phyloP scores from a whole-genome alignment of 2,888 invertebrate species.

The Conomelus anceps region DNA sequence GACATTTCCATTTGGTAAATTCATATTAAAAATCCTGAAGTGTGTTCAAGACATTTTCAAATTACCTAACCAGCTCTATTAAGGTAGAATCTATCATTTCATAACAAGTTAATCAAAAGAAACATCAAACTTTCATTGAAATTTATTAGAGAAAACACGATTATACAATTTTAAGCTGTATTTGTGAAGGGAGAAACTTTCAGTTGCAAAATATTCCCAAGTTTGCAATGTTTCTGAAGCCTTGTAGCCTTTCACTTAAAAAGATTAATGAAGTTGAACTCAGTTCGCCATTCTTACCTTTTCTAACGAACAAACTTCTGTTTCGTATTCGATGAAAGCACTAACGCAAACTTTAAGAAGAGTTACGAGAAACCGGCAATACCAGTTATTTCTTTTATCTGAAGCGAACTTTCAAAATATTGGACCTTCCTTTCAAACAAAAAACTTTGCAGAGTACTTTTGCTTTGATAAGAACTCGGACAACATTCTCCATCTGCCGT shows the following conservation, averaged over 20 bases:
- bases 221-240: background rate
- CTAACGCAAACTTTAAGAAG: background rate
- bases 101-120: background rate
- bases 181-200: background rate
- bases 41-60: background rate
- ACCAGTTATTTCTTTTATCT: background rate
- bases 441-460: background rate
- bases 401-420: background rate
- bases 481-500: background rate
- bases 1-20: background rate
- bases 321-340: background rate
- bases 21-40: background rate
- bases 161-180: background rate
- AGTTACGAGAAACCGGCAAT: background rate
- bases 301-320: background rate
- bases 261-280: background rate
- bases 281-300: background rate
- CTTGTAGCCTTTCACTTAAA: background rate
- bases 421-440: background rate
- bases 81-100: background rate
- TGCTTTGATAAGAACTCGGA: background rate
- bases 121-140: background rate
- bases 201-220: background rate
- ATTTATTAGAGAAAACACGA: background rate
- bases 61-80: background rate